phyloP scores from a whole-genome alignment of 1,140 invertebrate genomes.

The Cylas formicarius region DNA sequence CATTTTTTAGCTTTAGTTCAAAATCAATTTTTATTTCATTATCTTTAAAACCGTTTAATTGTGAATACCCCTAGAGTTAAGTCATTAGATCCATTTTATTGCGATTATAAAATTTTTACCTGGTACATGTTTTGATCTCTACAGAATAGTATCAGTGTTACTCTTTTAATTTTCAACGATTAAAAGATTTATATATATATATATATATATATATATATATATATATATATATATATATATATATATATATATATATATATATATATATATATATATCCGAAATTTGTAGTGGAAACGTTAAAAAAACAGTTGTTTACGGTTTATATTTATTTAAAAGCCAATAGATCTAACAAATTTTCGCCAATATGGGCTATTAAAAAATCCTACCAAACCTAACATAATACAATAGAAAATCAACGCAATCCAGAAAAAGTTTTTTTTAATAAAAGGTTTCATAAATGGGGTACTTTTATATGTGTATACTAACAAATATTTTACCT shows the following conservation, averaged over 20 bases:
- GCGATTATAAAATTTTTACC: no score
- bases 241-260: conserved; percentile 3
- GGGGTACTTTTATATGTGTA: conserved; percentile 50
- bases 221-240: conserved; percentile 3
- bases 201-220: conserved; percentile 3
- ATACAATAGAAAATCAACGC: conserved; percentile 20
- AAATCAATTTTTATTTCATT: no score
- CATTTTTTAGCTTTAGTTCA: no score
- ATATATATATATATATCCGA: conserved; percentile 2
- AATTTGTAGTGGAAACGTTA: conserved; percentile 62
- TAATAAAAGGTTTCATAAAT: conserved; percentile 15
- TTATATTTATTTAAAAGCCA: background rate
- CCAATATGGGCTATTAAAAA: conserved; percentile 14
- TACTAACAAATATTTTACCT: conserved; percentile 69
- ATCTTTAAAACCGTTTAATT: no score
- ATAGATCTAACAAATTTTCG: conserved; percentile 11
- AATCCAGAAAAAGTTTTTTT: conserved; percentile 20
- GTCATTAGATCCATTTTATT: no score
- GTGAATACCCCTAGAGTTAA: no score
- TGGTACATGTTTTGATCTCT: no score
- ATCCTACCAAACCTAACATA: conserved; percentile 21
- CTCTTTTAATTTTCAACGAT: no score
- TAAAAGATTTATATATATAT: conserved; percentile 1
- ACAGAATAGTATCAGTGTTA: no score
- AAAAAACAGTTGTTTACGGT: conserved; percentile 49